These are phyloP conservation scores for Lymantria monacha DNA, from an alignment of 2,888 invertebrate genomes.

Conservation along the genomic window DNA sequence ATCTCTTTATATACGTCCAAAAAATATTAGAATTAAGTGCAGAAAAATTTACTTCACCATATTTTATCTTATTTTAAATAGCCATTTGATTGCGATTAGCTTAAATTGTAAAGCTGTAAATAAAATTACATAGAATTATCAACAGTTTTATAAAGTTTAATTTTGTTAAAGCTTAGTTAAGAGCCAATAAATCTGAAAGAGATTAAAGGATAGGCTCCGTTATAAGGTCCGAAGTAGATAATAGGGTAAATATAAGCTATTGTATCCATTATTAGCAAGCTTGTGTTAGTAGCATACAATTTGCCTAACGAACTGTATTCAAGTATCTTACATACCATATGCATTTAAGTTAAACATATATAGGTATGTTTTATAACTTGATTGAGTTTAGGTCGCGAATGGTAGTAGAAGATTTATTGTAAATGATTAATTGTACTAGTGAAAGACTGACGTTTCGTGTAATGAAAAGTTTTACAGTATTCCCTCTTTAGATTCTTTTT, in stretches of 20 bases:
- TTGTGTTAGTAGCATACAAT: too few species aligned
- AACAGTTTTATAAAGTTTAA: constrained; percentile 34
- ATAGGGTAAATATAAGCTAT: constrained; percentile 31
- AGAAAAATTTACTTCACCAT: constrained; percentile 3
- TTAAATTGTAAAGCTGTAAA: constrained; percentile 16
- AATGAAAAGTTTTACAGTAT: too few species aligned
- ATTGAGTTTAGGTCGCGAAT: too few species aligned
- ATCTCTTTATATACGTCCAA: background rate
- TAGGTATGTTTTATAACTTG: too few species aligned
- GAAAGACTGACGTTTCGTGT: too few species aligned
- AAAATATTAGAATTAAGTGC: background rate
- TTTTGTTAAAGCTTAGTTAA: constrained; percentile 25
- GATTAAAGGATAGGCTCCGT: constrained; percentile 43
- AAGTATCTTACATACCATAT: too few species aligned
- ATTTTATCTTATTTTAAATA: constrained; percentile 7
- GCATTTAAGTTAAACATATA: too few species aligned
- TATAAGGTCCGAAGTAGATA: constrained; percentile 38
- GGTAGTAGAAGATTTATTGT: too few species aligned
- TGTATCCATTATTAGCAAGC: too few species aligned
- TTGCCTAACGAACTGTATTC: too few species aligned
- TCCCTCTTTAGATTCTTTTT: too few species aligned
- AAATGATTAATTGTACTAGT: too few species aligned
- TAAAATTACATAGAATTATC: constrained; percentile 16
- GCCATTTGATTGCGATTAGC: constrained; percentile 5
- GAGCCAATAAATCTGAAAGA: constrained; percentile 33